Percentiles rank a stretch among this genome's conserved stretches.
These are phyloP conservation scores for Cephalotes varians DNA, from an alignment of 2,888 invertebrate genomes.

Conservation along the genomic window DNA sequence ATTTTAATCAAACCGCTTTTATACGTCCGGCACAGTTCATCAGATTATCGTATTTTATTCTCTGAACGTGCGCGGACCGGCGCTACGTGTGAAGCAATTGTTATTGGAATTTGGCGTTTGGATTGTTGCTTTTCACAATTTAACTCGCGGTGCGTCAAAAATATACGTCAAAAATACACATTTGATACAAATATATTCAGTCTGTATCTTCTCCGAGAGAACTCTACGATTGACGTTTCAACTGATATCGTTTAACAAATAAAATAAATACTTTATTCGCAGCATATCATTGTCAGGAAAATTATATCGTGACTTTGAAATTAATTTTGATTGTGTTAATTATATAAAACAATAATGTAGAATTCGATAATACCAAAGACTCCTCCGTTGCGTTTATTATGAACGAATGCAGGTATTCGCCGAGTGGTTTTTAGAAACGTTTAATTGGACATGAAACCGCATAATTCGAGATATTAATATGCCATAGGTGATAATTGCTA, in stretches of 20 bases:
- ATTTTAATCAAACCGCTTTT: slow-evolving; percentile 29
- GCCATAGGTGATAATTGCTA: slow-evolving; percentile 28
- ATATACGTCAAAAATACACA: too few species aligned
- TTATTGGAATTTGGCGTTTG: slow-evolving; percentile 25
- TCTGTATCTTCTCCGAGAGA: neutral
- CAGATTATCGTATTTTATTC: slow-evolving; percentile 27
- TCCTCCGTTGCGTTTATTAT: neutral
- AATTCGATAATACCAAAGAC: neutral
- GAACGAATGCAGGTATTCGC: neutral
- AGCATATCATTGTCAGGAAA: neutral
- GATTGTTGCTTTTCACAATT: slow-evolving; percentile 22
- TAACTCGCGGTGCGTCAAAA: slow-evolving; percentile 8
- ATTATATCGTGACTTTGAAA: neutral
- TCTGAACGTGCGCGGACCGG: neutral
- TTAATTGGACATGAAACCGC: slow-evolving; percentile 16
- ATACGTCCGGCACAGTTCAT: neutral
- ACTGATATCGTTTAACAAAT: neutral
- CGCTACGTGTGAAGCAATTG: slow-evolving; percentile 33
- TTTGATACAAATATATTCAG: slow-evolving; percentile 12
- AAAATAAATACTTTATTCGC: neutral
- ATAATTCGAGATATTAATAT: slow-evolving; percentile 39
- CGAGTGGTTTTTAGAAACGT: slow-evolving; percentile 6
- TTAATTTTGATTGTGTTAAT: slow-evolving; percentile 21
- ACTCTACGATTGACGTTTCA: neutral
- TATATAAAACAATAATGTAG: neutral